Evolutionary conservation across 2,888 invertebrate species (phyloP), one percentile per base, ranked within the genome.

Genomic region (Ormyrus pomaceus): DNA sequence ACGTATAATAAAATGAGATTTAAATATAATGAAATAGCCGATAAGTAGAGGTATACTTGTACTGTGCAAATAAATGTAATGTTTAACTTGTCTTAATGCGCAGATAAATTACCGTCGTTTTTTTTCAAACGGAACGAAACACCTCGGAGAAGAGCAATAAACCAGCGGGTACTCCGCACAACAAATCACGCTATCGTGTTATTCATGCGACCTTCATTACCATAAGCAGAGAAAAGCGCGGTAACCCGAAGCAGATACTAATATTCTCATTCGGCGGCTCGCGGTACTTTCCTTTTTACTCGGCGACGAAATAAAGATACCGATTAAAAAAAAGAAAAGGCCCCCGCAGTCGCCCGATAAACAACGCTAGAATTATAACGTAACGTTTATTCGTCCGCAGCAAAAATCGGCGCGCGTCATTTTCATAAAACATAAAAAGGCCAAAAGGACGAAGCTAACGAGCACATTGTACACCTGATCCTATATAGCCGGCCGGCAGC

Each of bases 381-480:
- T 62, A 76, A 53, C 69, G 61, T 76, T 76, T 69, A 69, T 55
- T 55, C 1, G 56, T 19, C 46, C 13, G 9, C 8, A 6, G 59
- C 45, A 68, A 62, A 76, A 61, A 45, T n/a, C 7, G 7, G 10
- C 8, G 55, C 8, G 55, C n/a, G 51, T 75, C 50, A 76, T 76
- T 69, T 76, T 68, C 76, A 76, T 76, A 76, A 76, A 76, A 76
- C 62, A 76, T 46, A 34, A 34, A 34, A 34, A 61, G 45, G 50
- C 19, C 19, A 19, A 19, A 34, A 53, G 45, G 45, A 62, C 55
- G 51, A 51, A 13, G 45, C n/a, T 68, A 62, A 65, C 65, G 74
- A 58, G 79, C 73, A 19, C 79, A 69, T 64, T 66, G 69, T 74
- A 79, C 79, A 72, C 69, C 74, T 59, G 62, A 74, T 48, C 59